These are phyloP conservation scores for Dunckerocampus dactyliophorus DNA, from an alignment of 2,113 vertebrate species.

Conservation along the genomic window DNA sequence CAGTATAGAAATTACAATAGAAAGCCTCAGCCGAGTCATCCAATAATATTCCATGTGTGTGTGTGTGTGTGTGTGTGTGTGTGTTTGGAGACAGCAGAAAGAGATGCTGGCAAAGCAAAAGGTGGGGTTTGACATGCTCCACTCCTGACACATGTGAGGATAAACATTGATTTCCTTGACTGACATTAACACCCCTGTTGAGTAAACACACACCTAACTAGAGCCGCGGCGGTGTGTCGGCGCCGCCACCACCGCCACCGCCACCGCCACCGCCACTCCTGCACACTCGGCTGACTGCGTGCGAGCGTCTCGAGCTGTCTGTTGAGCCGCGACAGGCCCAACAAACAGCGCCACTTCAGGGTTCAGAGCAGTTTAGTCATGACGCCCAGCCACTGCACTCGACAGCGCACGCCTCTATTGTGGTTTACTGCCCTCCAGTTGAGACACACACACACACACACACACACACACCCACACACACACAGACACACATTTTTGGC, in stretches of 20 bases:
- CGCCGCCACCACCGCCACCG: background rate
- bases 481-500: background rate
- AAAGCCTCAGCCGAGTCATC: conserved; percentile 55
- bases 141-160: conserved; percentile 56
- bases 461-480: conserved; percentile 1
- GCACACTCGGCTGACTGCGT: conserved; percentile 20
- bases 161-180: conserved; percentile 59
- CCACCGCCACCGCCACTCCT: conserved; percentile 6
- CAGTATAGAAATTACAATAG: conserved; percentile 40
- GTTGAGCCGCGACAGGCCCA: conserved; percentile 16
- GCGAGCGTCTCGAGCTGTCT: conserved; percentile 15
- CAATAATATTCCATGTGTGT: conserved; percentile 23
- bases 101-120: conserved; percentile 67
- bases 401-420: conserved; percentile 50
- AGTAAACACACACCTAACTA: conserved; percentile 58
- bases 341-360: conserved; percentile 46
- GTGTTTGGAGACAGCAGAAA: conserved; percentile 62
- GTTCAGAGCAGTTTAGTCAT: conserved; percentile 34
- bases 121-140: conserved; percentile 20
- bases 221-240: conserved; percentile 5
- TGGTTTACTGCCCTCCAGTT: conserved; percentile 24
- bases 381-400: conserved; percentile 10
- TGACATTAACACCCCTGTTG: conserved; percentile 66
- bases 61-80: conserved; percentile 24
- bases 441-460: background rate